These are phyloP conservation scores for Shinisaurus crocodilurus DNA, from an alignment of 2,113 vertebrate species.

Conservation along the genomic window DNA sequence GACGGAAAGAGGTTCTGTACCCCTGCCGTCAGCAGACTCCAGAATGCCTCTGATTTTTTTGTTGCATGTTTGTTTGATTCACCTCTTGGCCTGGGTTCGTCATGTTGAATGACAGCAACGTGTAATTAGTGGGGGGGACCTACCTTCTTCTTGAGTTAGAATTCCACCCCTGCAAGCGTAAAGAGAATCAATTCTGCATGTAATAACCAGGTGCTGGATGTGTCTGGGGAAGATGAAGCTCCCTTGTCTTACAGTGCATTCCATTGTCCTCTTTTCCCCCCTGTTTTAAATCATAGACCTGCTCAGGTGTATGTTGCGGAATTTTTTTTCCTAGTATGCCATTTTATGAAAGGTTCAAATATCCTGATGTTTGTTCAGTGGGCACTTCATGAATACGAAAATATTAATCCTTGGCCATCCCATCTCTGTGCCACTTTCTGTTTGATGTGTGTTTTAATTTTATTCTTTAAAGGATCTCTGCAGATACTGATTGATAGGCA, in stretches of 20 bases:
- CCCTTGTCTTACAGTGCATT: conserved; percentile 5
- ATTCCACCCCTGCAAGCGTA: not conserved
- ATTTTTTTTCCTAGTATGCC: conserved; percentile 36
- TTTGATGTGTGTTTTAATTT: not conserved
- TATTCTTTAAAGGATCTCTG: conserved; percentile 31
- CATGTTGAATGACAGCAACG: too few species aligned
- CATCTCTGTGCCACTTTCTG: not conserved
- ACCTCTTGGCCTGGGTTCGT: too few species aligned
- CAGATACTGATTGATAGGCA: conserved; percentile 28
- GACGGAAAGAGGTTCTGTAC: too few species aligned
- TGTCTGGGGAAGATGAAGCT: conserved; percentile 42
- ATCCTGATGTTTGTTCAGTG: conserved; percentile 44
- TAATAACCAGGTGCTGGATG: not conserved
- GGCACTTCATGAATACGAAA: not conserved
- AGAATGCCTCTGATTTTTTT: too few species aligned
- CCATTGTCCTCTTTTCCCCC: conserved; percentile 22
- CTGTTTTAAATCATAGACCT: conserved; percentile 47
- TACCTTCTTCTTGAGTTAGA: too few species aligned
- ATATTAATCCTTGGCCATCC: not conserved
- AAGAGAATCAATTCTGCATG: conserved; percentile 22
- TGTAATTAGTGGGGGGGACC: too few species aligned
- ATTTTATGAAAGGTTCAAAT: conserved; percentile 41
- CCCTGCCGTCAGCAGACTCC: too few species aligned
- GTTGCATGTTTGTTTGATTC: too few species aligned
- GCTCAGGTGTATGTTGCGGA: conserved; percentile 44